phyloP scores from a whole-genome alignment of 2,113 vertebrate genomes.

The Malurus alboscapulatus region DNA sequence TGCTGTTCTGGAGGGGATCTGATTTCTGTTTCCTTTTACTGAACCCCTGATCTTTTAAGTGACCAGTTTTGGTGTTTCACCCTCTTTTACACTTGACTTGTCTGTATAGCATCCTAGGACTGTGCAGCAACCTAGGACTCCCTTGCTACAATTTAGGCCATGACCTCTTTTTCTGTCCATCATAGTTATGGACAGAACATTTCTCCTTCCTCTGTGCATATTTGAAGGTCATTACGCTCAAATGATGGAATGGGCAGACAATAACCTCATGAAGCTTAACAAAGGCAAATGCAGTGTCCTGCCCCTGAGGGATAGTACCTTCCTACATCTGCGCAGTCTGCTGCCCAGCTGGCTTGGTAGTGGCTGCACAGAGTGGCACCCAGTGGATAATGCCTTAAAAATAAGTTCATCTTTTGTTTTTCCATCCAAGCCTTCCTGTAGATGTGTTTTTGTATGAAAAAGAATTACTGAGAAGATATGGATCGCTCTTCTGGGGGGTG shows the following conservation, averaged over 20 bases:
- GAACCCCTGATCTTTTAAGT: not conserved
- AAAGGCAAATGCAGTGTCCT: not conserved
- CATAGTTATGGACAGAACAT: not conserved
- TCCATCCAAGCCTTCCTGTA: not conserved
- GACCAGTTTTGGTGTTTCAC: not conserved
- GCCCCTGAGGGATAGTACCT: not conserved
- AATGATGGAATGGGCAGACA: not conserved
- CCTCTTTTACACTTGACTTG: not conserved
- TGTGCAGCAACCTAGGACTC: not conserved
- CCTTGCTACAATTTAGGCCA: not conserved
- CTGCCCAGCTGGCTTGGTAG: not conserved
- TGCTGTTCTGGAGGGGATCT: fast-evolving
- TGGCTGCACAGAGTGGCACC: not conserved
- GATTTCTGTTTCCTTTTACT: not conserved
- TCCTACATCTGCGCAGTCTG: not conserved
- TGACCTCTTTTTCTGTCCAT: not conserved
- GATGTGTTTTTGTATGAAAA: not conserved
- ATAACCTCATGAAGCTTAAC: not conserved
- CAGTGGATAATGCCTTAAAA: not conserved
- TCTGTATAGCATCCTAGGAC: not conserved
- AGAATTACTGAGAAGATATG: not conserved
- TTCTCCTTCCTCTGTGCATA: not conserved
- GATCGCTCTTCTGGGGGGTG: not conserved
- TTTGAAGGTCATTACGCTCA: not conserved
- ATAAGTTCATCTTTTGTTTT: fast-evolving